Evolutionary conservation across 2,888 invertebrate genomes (phyloP), one percentile per base, ranked within the genome.

Genomic region (Hirtodrosophila trivittata): DNA sequence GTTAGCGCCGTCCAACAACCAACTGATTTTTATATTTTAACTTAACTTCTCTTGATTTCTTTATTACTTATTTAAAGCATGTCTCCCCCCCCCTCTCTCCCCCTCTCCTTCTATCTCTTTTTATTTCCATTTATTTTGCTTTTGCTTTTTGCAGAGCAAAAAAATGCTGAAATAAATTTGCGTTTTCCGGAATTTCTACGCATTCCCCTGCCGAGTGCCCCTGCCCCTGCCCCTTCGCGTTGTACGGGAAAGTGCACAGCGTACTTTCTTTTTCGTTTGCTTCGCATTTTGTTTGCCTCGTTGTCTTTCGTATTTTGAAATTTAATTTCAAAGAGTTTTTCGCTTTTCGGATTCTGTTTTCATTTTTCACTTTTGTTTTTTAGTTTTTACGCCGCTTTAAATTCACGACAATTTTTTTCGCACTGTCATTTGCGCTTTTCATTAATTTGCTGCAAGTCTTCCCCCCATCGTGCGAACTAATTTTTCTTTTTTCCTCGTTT

Each of bases 61-160:
- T 86, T 86, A 86, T 80, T 84, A 77, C 77, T 80, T 84, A 84
- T 86, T 80, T 80, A 84, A 84, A 86, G 77, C 70, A 41, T 16
- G 30, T 21, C n/a, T n/a, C n/a, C n/a, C n/a, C n/a, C n/a, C n/a
- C n/a, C n/a, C n/a, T n/a, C n/a, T n/a, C n/a, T n/a, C n/a, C n/a
- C n/a, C n/a, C n/a, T n/a, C n/a, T n/a, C n/a, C n/a, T n/a, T n/a
- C n/a, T n/a, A n/a, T n/a, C n/a, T n/a, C n/a, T n/a, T n/a, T n/a
- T 45, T 51, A 56, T 50, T 46, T 21, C 26, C 10, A 16, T 33
- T 41, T 35, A 38, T 52, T 21, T 43, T 25, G n/a, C 18, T 51
- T 55, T 56, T 35, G 46, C 46, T 62, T 43, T 28, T 32, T 33
- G 46, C 62, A 30, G 26, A 42, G 41, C 28, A 35, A 41, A 67